These are phyloP conservation scores for Gyrodactylus bullatarudis DNA, from an alignment of 1,140 invertebrate species.

Conservation along the genomic window DNA sequence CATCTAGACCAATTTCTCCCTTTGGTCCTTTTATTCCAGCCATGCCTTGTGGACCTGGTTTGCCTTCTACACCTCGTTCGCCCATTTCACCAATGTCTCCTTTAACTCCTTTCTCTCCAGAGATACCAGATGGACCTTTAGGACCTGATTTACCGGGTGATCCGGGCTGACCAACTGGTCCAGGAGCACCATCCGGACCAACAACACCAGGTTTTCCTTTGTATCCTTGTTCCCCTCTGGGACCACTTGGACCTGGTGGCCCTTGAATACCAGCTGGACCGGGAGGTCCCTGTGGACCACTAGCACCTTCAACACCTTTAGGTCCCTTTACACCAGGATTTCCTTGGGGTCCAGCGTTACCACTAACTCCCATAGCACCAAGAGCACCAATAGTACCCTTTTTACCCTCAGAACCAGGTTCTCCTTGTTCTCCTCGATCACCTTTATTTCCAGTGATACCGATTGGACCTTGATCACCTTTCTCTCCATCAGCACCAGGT, in stretches of 20 bases:
- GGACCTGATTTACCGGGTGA: not conserved
- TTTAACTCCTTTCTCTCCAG: constrained; percentile 6
- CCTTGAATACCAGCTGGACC: constrained; percentile 7
- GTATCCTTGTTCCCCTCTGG: not conserved
- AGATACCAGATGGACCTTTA: not conserved
- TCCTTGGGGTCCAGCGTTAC: constrained; percentile 1
- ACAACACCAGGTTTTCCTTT: not conserved
- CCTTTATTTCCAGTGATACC: constrained; percentile 14
- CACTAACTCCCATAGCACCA: constrained; percentile 6
- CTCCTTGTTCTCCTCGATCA: constrained; percentile 7
- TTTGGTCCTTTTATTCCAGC: constrained; percentile 1
- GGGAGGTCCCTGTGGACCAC: constrained; percentile 2
- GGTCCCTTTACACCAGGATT: constrained; percentile 5
- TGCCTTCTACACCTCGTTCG: not conserved
- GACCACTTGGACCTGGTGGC: not conserved
- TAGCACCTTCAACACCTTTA: constrained; percentile 4
- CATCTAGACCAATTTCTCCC: not conserved
- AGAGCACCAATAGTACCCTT: constrained; percentile 6
- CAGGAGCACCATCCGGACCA: not conserved
- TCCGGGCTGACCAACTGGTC: not conserved
- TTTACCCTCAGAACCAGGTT: constrained; percentile 8
- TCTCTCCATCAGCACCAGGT: constrained; percentile 24
- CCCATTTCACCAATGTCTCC: constrained; percentile 7
- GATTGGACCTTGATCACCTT: constrained; percentile 29
- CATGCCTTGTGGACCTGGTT: not conserved